These are phyloP conservation scores for Metopia argyrocephala DNA, from an alignment of 2,888 invertebrate species.

Conservation along the genomic window DNA sequence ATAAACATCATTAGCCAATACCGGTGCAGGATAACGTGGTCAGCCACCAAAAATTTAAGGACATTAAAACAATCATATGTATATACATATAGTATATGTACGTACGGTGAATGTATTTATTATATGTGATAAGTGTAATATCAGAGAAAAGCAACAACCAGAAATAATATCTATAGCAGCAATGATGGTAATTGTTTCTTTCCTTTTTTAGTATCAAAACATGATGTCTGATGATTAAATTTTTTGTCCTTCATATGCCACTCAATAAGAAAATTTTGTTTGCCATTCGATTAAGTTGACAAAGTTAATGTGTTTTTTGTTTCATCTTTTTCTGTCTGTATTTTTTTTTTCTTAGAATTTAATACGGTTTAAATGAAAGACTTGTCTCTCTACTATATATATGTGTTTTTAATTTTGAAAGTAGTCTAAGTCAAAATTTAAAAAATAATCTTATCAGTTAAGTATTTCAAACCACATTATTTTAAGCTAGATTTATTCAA, in stretches of 20 bases:
- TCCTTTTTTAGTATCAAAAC: background rate
- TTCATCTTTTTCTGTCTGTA: conserved; percentile 12
- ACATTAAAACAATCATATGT: conserved; percentile 52
- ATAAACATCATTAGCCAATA: background rate
- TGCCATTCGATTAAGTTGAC: background rate
- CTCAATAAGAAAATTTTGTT: background rate
- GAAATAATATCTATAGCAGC: too few species aligned
- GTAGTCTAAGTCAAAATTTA: too few species aligned
- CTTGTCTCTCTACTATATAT: too few species aligned
- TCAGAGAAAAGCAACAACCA: too few species aligned
- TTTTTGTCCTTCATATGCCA: background rate
- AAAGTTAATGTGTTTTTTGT: background rate
- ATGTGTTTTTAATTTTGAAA: too few species aligned
- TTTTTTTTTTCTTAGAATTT: conserved; percentile 7
- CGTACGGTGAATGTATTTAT: too few species aligned
- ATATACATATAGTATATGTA: background rate
- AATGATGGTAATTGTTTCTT: too few species aligned
- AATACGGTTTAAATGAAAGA: conserved; percentile 1
- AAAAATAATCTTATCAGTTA: too few species aligned
- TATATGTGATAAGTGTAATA: too few species aligned
- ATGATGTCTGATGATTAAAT: conserved; percentile 33
- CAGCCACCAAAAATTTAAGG: conserved; percentile 31
- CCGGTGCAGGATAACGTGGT: too few species aligned
- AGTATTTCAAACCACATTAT: too few species aligned
- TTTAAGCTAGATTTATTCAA: too few species aligned